Evolutionary conservation across 2,888 invertebrate genomes (phyloP).

Genomic region (Erebia palarica): DNA sequence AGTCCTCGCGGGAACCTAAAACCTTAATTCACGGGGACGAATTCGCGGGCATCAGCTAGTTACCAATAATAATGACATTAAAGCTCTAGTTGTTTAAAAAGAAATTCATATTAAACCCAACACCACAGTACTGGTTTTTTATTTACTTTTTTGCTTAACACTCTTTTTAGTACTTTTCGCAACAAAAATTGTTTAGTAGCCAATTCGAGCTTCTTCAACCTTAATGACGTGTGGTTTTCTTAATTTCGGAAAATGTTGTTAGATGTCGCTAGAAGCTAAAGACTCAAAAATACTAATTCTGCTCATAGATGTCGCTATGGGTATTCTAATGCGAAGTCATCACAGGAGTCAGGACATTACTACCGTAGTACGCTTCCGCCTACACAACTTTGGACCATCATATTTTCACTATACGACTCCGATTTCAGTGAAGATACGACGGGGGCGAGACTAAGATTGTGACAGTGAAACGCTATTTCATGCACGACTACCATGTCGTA

Average conservation of each 20-base stretch:
- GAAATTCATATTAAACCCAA: too few species aligned
- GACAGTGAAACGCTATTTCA: neutral
- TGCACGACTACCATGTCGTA: constrained; percentile 1
- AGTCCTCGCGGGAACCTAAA: too few species aligned
- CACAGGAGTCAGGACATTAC: constrained; percentile 38
- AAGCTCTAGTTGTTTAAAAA: too few species aligned
- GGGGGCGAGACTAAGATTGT: neutral
- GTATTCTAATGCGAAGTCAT: constrained; percentile 26
- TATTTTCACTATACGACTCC: constrained; percentile 12
- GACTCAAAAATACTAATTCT: neutral
- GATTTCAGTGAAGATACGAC: constrained; percentile 4
- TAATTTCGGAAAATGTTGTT: neutral
- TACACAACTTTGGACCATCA: constrained; percentile 40
- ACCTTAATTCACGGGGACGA: too few species aligned
- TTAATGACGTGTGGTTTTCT: neutral
- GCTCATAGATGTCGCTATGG: constrained; percentile 20
- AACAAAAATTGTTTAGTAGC: neutral
- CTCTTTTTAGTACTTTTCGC: too few species aligned
- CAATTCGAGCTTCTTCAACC: neutral
- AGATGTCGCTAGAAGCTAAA: neutral
- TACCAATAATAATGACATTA: too few species aligned
- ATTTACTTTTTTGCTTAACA: too few species aligned
- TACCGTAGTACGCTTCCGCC: constrained; percentile 40
- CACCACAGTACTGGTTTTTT: too few species aligned
- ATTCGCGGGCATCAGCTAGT: too few species aligned